Percentiles rank a stretch among this genome's conserved stretches.
Evolutionary conservation across 2,888 invertebrate species (phyloP).

Genomic region (Asteroscopus sphinx): DNA sequence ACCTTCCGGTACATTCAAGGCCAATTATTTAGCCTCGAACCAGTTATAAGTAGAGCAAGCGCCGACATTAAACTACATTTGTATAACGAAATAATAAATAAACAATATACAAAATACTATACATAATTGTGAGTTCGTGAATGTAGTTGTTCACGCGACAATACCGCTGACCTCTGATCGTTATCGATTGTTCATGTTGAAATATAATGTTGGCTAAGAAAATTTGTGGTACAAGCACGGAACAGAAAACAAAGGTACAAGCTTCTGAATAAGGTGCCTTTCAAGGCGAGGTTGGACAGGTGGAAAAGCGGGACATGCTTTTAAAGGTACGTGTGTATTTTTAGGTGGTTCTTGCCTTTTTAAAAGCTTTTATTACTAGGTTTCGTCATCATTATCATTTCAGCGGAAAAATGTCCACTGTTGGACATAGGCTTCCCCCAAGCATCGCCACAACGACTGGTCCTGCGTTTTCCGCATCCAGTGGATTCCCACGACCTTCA

Average conservation of each 20-base stretch:
- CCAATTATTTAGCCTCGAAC: slow-evolving; percentile 13
- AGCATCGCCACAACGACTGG: no score
- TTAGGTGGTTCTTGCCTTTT: no score
- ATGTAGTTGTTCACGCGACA: slow-evolving; percentile 53
- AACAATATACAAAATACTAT: slow-evolving; percentile 60
- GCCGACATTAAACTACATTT: slow-evolving; percentile 55
- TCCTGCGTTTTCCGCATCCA: no score
- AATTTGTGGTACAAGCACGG: background rate
- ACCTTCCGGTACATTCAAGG: slow-evolving; percentile 2
- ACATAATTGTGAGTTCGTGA: slow-evolving; percentile 57
- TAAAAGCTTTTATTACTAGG: no score
- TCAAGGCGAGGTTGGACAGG: no score
- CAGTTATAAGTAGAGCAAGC: slow-evolving; percentile 37
- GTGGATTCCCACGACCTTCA: no score
- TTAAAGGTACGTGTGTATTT: no score
- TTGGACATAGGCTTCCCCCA: no score
- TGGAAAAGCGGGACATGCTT: no score
- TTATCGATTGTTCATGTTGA: slow-evolving; percentile 42
- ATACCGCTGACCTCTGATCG: slow-evolving; percentile 48
- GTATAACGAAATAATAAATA: slow-evolving; percentile 62
- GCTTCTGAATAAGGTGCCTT: no score
- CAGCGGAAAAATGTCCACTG: no score
- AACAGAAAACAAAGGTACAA: background rate
- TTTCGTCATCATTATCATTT: no score
- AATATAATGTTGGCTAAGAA: slow-evolving; percentile 6